Evolutionary conservation across 2,113 vertebrate species (phyloP), one percentile per base, ranked within the genome.

Genomic region (Heterotis niloticus): DNA sequence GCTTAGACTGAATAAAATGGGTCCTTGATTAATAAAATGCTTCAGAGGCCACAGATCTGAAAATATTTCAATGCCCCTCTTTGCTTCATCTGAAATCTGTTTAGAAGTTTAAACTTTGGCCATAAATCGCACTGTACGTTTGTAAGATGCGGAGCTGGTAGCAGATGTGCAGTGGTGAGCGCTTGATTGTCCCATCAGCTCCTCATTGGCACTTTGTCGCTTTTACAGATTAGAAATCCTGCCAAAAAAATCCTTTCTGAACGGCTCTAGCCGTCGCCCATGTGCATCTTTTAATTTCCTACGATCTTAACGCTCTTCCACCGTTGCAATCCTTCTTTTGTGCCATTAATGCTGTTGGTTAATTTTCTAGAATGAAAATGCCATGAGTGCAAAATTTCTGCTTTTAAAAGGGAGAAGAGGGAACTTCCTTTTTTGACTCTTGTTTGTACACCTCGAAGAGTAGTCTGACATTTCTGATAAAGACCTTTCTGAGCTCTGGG

Each of bases 1-100:
- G 90, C 89, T 92, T 89, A 89, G 84, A 80, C 85, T 84, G 81
- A 80, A 81, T n/a, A 78, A 86, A 88, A 88, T 87, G 44, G 87
- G 87, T 86, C 82, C 80, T 82, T 86, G 88, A 90, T 91, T 89
- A 90, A 89, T 86, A 62, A 59, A 77, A 29, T 66, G 84, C 79
- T 87, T 86, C 82, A 71, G 66, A 69, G 76, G 76, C 82, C 80
- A 72, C 82, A 86, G 82, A 87, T 89, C 82, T 82, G 80, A 83
- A 59, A 29, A 65, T 70, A 69, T 79, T 70, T 74, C 4, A 7
- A 77, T 74, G 18, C 59, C 26, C 29, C 20, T 44, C 82, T 84
- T 68, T 84, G 82, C 77, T 88, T 87, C 84, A 87, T 85, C 85
- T 78, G 29, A n/a, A 72, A 73, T 70, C n/a, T 79, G 67, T 82